Base-by-base conservation (phyloP, 2,888 invertebrate genomes). In the Helicoverpa assulta region DNA sequence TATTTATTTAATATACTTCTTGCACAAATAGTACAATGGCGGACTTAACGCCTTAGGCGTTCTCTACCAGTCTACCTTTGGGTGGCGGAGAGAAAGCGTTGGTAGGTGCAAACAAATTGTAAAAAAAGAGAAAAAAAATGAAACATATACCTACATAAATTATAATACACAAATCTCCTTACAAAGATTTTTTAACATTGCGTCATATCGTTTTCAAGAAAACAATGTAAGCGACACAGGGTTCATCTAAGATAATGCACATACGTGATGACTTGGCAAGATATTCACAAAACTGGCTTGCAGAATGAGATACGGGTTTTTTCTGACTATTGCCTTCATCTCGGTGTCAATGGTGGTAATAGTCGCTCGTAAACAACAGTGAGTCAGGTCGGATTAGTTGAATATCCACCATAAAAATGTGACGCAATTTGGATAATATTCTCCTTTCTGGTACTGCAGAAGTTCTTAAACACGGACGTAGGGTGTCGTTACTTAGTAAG, bases 401-500 rank as follows among this genome's bases (percentile, higher is more conserved):
- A 57, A 47, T 26, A 43, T 73, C 51, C 21, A 50, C 26, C 51
- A 58, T 67, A 74, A 73, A 76, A 73, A 6, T 55, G 50, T 81
- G 82, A 81, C 78, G 60, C 71, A 57, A 70, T 33, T 65, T 33
- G 54, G 56, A 67, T 79, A 80, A 73, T 73, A 54, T 21, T 12
- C 40, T 55, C 4, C 53, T 60, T 55, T 71, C 19, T 66, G 59
- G 43, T 52, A 54, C 54, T 63, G 58, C 26, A 57, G 8, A 37
- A 72, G 58, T 80, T 73, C 64, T 70, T 76, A 14, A 63, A 56
- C 55, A 69, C 63, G 54, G 33, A 55, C 56, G 62, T 66, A 26
- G 26, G 26, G 26, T 4, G 26, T 4, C 26, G 26, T 26, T 26
- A 65, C 71, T 70, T 71, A 82, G 74, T 83, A 89, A 82, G 84